Base-by-base conservation (phyloP, 2,113 vertebrate genomes). In the Salvator merianae region DNA sequence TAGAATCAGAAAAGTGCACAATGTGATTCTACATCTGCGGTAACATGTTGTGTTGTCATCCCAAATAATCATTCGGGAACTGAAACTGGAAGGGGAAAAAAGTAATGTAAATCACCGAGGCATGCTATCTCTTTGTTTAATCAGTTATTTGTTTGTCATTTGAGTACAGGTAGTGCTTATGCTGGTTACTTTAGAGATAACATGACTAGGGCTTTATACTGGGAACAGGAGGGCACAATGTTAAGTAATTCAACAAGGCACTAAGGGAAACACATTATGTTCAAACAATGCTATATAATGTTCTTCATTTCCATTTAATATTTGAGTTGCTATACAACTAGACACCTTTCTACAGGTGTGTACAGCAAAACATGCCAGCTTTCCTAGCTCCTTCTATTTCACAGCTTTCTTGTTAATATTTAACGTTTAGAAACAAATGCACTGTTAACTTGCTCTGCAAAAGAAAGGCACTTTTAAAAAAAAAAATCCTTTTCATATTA, bases 71-170 rank as follows among this genome's bases (percentile, higher is more conserved):
- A 91, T 89, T 88, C 71, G 38, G 78, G 65, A 83, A 81, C 80
- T 90, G 75, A 85, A 86, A 85, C 87, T 87, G 71, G 66, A 83
- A 50, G 62, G 1, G 24, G n/a, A 34, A 12, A 16, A 16, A 22
- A 12, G 62, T 16, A 77, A 92, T 93, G 90, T 82, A 91, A 94
- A 94, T 89, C 47, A 82, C 87, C 69, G 76, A 55, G 66, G 76
- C 75, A 38, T 20, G 20, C 32, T 91, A 91, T 92, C 91, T 90
- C 84, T 85, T 73, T 47, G 65, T 84, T 90, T 93, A 87, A 93
- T 91, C 91, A 89, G 86, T 66, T 86, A 89, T 94, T 92, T 92
- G 88, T 88, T 91, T 94, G 84, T 79, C 84, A 87, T 87, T 89
- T 90, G 89, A 63, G 84, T 88, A 86, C 76, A 90, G 83, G 89